Percentiles rank a stretch among this genome's conserved stretches.
These are phyloP conservation scores for Asarcornis scutulata DNA, from an alignment of 2,113 vertebrate genomes.

Conservation along the genomic window DNA sequence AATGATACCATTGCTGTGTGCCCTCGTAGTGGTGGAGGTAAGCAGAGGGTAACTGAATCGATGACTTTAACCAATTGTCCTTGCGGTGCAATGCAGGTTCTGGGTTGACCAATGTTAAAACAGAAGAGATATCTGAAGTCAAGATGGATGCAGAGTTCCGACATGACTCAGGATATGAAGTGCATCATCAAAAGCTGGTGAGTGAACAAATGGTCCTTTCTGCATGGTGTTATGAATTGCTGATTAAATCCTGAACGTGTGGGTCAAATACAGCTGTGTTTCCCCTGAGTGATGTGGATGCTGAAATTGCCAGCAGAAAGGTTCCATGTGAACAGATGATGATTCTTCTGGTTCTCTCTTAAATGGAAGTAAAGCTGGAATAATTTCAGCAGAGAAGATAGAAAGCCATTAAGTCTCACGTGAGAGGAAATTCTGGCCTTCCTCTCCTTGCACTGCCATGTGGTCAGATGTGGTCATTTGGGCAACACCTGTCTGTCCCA, in stretches of 20 bases:
- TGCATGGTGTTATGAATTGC: accelerated
- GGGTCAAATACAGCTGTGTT: background rate
- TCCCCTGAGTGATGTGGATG: background rate
- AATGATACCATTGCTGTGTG: background rate
- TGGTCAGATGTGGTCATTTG: background rate
- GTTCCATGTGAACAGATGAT: background rate
- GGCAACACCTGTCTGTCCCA: background rate
- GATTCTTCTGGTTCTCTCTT: background rate
- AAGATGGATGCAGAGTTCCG: conserved; percentile 93
- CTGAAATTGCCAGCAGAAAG: background rate
- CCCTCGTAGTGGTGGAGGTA: background rate
- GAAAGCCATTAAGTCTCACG: background rate
- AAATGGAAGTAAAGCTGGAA: background rate
- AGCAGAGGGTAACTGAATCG: background rate
- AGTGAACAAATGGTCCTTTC: background rate
- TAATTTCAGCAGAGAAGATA: background rate
- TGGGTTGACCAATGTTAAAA: conserved; percentile 90
- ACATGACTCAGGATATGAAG: conserved; percentile 92
- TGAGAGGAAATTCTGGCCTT: background rate
- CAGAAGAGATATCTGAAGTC: conserved; percentile 90
- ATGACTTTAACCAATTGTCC: background rate
- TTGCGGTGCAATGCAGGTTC: conserved; percentile 79
- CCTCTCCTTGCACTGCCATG: background rate
- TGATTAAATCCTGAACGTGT: background rate
- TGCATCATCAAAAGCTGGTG: conserved; percentile 98